Conservation (phyloP, 2,797 vertebrate genomes). For the Serranus cabrilla region DNA sequence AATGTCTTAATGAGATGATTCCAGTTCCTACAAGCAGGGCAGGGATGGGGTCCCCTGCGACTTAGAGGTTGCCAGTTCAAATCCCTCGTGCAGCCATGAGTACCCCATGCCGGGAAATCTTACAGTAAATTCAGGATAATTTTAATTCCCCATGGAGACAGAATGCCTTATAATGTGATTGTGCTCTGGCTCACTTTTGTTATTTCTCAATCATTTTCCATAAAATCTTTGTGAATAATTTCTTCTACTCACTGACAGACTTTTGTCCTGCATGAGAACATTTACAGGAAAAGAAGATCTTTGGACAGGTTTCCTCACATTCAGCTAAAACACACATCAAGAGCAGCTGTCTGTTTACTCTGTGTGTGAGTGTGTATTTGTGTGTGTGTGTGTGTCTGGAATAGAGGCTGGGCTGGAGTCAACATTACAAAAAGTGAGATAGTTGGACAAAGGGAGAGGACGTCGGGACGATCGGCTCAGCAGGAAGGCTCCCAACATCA, state of each 20-base stretch:
- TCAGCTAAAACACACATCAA: constrained; percentile 37
- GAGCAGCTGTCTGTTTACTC: constrained; percentile 66
- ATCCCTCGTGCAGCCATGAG: constrained; percentile 24
- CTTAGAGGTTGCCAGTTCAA: constrained; percentile 40
- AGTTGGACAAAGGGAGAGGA: constrained; percentile 69
- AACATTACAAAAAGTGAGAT: constrained; percentile 71
- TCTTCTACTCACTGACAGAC: neutral
- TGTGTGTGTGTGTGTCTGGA: constrained; percentile 49
- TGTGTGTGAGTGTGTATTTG: constrained; percentile 61
- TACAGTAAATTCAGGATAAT: neutral
- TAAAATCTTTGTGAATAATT: neutral
- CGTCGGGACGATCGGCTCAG: constrained; percentile 40
- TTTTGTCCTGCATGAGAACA: constrained; percentile 2
- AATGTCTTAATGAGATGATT: constrained; percentile 88
- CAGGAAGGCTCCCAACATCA: constrained; percentile 53
- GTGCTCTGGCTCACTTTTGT: neutral
- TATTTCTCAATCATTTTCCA: neutral
- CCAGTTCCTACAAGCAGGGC: constrained; percentile 45
- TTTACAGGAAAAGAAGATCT: constrained; percentile 40
- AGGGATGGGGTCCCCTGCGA: constrained; percentile 10
- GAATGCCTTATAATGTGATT: neutral
- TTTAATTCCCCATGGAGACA: neutral
- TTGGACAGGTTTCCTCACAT: constrained; percentile 25
- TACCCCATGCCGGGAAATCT: neutral
- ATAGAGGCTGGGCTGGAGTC: constrained; percentile 75